Base-by-base conservation (phyloP, 1,140 invertebrate genomes). In the Plutomurus gul region DNA sequence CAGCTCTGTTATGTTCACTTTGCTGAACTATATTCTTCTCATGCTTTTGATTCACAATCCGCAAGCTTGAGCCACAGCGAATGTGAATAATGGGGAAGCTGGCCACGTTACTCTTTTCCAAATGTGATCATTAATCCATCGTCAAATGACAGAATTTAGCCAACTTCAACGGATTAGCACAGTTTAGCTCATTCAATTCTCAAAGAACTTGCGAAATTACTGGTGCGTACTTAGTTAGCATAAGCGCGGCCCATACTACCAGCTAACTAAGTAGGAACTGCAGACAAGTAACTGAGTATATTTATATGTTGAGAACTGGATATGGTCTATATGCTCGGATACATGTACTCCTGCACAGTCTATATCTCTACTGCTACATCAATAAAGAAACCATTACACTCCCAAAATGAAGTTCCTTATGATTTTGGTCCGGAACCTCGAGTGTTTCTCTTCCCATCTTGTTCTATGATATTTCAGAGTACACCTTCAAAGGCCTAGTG, bases 61-160 rank as follows among this genome's bases (percentile, higher is more conserved):
- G 37, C 40, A 73, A 73, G n/a, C 43, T 73, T 73, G 36, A 73
- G 37, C 40, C 25, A 40, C 18, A 73, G 70, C 37, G 37, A 73
- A 73, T 73, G 70, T 73, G 70, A 73, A 46, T 73, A 73, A 73
- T 73, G 37, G 70, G 37, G 40, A 73, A 18, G 70, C 37, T 40
- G 33, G 43, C 70, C 37, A 73, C 70, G 70, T 73, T 43, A 36
- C 20, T 73, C 37, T 30, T 40, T 73, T 73, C 70, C 70, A 43
- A 73, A 73, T 73, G 70, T 43, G 70, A 40, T 73, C 70, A 73
- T 73, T 73, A 73, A 73, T 43, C 70, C 70, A 73, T 73, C 70
- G 37, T 73, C 70, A 40, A 73, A 73, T 73, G 70, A 73, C 70
- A 73, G 70, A 73, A 73, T 73, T 73, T 73, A 40, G 37, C 70